Percentiles rank a stretch among this genome's conserved stretches.
These are phyloP conservation scores for Burhinus bistriatus DNA, from an alignment of 2,113 vertebrate species.

Conservation along the genomic window DNA sequence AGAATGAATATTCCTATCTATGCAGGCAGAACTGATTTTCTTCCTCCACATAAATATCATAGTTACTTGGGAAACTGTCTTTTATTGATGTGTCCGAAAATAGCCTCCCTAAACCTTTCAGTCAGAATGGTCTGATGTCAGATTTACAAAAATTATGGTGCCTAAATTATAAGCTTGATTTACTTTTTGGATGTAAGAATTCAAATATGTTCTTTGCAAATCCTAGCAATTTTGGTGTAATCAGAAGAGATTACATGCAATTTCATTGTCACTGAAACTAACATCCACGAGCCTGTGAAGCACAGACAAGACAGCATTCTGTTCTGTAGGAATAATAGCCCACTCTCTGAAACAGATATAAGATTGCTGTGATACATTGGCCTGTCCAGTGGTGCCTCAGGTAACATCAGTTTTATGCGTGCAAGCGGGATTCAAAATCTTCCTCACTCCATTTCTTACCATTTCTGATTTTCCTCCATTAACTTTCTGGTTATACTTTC, in stretches of 20 bases:
- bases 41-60: neutral
- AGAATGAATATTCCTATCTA: neutral
- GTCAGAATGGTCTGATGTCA: constrained; percentile 16
- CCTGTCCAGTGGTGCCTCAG: neutral
- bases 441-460: neutral
- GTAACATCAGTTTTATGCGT: neutral
- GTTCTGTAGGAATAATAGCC: neutral
- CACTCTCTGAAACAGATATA: neutral
- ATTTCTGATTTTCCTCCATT: neutral
- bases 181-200: constrained; percentile 16
- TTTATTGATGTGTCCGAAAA: constrained; percentile 1
- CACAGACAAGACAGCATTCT: neutral
- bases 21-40: neutral
- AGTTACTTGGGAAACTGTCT: neutral
- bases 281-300: neutral
- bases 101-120: constrained; percentile 1
- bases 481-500: neutral
- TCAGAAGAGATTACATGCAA: constrained; percentile 21
- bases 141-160: neutral
- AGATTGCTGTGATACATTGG: neutral
- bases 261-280: constrained; percentile 37
- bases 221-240: constrained; percentile 40
- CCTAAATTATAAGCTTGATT: constrained; percentile 36
- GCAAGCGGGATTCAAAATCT: neutral
- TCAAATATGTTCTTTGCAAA: constrained; percentile 38